Percentiles rank a stretch among this genome's conserved stretches.
Conservation (phyloP, 1,140 invertebrate genomes). For the Holcopasites calliopsidis region DNA sequence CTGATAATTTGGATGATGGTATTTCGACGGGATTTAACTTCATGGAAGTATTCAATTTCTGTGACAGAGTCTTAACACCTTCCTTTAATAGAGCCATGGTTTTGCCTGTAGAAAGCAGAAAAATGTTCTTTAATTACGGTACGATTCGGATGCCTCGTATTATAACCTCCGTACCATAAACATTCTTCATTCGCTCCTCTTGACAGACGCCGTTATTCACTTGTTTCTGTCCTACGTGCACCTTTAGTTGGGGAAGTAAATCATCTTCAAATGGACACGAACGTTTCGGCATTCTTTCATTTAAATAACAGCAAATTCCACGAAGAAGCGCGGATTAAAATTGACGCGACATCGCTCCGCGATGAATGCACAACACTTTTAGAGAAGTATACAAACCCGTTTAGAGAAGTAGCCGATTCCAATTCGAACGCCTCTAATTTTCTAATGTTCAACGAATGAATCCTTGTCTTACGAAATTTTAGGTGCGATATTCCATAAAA, state of each 20-base stretch:
- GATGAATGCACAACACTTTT: too few relatives aligned
- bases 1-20: background rate
- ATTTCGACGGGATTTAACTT: constrained; percentile 22
- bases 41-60: constrained; percentile 29
- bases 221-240: constrained; percentile 67
- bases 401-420: too few relatives aligned
- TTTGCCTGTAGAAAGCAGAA: constrained; percentile 52
- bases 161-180: constrained; percentile 66
- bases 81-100: constrained; percentile 65
- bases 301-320: background rate
- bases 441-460: background rate
- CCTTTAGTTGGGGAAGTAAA: constrained; percentile 64
- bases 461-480: background rate
- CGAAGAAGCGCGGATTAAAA: background rate
- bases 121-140: background rate
- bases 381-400: too few relatives aligned
- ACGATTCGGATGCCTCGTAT: background rate
- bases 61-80: constrained; percentile 56
- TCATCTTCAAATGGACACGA: constrained; percentile 66
- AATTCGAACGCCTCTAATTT: background rate
- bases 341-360: background rate
- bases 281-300: constrained; percentile 66
- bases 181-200: constrained; percentile 62
- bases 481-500: background rate
- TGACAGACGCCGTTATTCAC: constrained; percentile 56